phyloP scores from a whole-genome alignment of 2,797 vertebrate species.

The Platyrinchus mystaceus region DNA sequence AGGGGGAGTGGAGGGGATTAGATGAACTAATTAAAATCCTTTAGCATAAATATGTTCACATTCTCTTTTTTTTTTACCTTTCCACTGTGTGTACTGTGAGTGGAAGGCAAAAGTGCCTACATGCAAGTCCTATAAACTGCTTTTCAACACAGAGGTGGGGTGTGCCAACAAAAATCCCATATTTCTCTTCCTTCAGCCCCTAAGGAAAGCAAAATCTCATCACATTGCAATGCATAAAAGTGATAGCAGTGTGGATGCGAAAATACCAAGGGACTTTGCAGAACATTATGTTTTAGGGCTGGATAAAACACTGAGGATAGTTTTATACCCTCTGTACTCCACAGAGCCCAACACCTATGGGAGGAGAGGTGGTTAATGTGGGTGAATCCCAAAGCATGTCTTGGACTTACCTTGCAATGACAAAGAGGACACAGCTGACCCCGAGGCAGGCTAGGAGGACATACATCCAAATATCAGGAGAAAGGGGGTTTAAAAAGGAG shows the following conservation, averaged over 20 bases:
- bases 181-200: neutral
- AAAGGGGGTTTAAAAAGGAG: slow-evolving; percentile 96
- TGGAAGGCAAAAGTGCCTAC: neutral
- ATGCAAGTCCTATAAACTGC: neutral
- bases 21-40: neutral
- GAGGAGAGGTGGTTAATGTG: neutral
- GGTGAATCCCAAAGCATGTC: neutral
- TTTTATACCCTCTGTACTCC: neutral
- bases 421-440: slow-evolving; percentile 97
- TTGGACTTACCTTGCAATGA: slow-evolving; percentile 92
- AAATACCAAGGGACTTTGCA: neutral
- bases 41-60: neutral
- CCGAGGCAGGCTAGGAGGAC: slow-evolving; percentile 95
- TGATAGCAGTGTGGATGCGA: neutral
- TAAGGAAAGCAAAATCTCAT: neutral
- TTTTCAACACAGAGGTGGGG: neutral
- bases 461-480: slow-evolving; percentile 99
- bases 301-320: neutral
- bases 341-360: neutral
- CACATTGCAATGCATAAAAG: neutral
- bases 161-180: neutral
- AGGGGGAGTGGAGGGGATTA: neutral
- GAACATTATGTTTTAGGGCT: neutral
- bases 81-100: neutral
- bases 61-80: neutral